Conservation (phyloP, 2,888 invertebrate species). For the Chaetoderma sp. region DNA sequence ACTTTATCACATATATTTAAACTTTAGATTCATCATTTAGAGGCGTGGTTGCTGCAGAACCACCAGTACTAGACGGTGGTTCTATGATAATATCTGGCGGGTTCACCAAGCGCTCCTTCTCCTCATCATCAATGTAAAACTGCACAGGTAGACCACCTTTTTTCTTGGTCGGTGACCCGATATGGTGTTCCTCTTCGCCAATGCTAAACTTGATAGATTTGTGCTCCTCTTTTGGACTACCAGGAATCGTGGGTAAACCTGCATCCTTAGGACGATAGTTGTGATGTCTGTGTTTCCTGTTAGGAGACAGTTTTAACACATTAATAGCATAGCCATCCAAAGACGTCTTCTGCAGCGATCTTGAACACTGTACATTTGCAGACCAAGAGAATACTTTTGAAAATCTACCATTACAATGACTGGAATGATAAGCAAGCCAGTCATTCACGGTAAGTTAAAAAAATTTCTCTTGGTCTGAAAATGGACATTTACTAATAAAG, state of each 20-base stretch:
- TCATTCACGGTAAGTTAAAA: too few species aligned
- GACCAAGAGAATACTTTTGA: too few species aligned
- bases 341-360: too few species aligned
- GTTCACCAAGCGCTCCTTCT: conserved; percentile 45
- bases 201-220: too few species aligned
- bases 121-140: conserved; percentile 59
- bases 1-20: too few species aligned
- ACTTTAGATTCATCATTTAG: too few species aligned
- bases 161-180: not conserved
- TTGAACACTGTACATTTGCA: too few species aligned
- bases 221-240: conserved; percentile 30
- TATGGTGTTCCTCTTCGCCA: conserved; percentile 21
- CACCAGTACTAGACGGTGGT: conserved; percentile 50
- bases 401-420: too few species aligned
- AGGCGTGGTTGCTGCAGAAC: too few species aligned
- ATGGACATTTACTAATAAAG: too few species aligned
- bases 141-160: conserved; percentile 47
- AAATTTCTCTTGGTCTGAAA: too few species aligned
- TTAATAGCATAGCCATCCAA: conserved; percentile 7
- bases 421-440: too few species aligned
- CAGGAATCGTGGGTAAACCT: conserved; percentile 45
- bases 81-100: conserved; percentile 56
- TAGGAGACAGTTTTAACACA: conserved; percentile 41
- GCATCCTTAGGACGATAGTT: conserved; percentile 20
- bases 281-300: conserved; percentile 36